Conservation (phyloP, 1,140 invertebrate species). For the Calephelis virginiensis region DNA sequence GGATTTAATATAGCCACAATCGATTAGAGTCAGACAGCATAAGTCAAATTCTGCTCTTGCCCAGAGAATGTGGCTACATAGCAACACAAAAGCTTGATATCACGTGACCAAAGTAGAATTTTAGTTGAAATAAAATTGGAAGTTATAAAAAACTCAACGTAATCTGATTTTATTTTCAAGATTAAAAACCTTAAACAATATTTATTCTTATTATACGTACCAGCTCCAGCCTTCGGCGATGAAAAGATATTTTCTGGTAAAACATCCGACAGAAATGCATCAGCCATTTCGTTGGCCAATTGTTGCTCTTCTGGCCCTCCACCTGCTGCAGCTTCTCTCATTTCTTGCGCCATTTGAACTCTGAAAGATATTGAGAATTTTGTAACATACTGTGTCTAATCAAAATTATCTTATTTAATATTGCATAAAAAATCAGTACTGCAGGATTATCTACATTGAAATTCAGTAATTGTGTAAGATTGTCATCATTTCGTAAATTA, state of each 20-base stretch:
- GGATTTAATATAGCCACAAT: constrained; percentile 68
- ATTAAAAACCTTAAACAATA: not conserved
- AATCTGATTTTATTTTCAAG: not conserved
- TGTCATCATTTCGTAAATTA: constrained; percentile 56
- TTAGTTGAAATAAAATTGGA: no score
- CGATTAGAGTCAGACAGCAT: constrained; percentile 71
- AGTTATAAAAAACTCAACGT: not conserved
- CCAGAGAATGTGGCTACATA: constrained; percentile 68
- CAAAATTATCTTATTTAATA: not conserved
- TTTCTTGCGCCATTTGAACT: constrained; percentile 92
- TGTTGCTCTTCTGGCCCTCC: constrained; percentile 94
- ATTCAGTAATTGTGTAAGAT: constrained; percentile 58
- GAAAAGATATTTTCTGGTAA: constrained; percentile 96
- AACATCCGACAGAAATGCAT: constrained; percentile 96
- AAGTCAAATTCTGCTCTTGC: constrained; percentile 62
- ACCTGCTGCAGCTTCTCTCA: constrained; percentile 93
- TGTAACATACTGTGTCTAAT: constrained; percentile 12
- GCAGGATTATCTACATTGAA: constrained; percentile 52
- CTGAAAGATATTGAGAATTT: constrained; percentile 44
- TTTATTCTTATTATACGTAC: constrained; percentile 80
- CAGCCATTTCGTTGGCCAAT: constrained; percentile 97
- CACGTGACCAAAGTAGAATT: no score
- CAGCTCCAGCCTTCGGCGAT: constrained; percentile 96
- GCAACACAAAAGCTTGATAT: not conserved
- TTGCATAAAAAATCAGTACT: constrained; percentile 52